Conservation (phyloP, 2,888 invertebrate genomes). For the Orthosia gothica region DNA sequence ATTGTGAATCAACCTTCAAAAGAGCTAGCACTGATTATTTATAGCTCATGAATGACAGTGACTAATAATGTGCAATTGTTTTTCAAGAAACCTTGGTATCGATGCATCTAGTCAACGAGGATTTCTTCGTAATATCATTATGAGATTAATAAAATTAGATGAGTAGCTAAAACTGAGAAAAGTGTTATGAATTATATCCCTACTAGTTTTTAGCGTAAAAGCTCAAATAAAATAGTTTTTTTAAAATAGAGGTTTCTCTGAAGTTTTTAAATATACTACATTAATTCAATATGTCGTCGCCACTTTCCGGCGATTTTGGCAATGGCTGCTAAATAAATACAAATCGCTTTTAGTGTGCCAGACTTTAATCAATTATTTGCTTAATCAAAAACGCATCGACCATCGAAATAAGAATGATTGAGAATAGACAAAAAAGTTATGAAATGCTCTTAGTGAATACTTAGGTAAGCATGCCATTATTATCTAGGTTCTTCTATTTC, state of each 20-base stretch:
- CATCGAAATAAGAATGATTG: neutral
- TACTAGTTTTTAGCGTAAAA: neutral
- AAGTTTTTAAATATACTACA: constrained; percentile 55
- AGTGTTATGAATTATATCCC: too few species aligned
- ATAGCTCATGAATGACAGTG: constrained; percentile 23
- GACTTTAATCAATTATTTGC: constrained; percentile 44
- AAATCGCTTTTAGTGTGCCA: constrained; percentile 43
- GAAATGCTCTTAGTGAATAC: neutral
- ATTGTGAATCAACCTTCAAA: constrained; percentile 43
- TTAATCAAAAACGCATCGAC: neutral
- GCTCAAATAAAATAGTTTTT: neutral
- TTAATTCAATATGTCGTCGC: constrained; percentile 60
- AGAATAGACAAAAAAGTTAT: neutral
- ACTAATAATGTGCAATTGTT: constrained; percentile 42
- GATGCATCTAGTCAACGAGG: neutral
- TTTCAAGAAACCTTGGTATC: constrained; percentile 9
- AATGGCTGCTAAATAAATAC: constrained; percentile 52
- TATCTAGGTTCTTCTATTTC: neutral
- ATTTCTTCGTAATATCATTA: neutral
- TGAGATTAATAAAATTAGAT: neutral
- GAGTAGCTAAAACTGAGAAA: neutral
- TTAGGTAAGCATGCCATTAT: neutral
- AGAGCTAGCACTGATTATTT: constrained; percentile 22
- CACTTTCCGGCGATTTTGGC: constrained; percentile 68
- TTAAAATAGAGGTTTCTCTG: constrained; percentile 29